Evolutionary conservation across 2,888 invertebrate species (phyloP), one percentile per base, ranked within the genome.

Genomic region (Agonopterix heracliana): DNA sequence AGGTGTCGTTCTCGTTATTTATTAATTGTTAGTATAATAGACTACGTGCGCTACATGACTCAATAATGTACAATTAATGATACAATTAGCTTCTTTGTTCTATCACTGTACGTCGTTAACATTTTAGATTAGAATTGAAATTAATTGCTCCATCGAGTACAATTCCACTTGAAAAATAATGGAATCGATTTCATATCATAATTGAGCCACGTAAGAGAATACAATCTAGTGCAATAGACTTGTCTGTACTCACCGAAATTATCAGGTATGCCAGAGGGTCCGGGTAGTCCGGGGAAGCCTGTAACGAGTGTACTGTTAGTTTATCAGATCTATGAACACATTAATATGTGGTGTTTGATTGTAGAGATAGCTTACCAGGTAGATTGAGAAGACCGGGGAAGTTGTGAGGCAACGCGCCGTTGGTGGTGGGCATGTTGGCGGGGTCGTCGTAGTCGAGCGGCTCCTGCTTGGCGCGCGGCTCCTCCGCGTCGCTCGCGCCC

Each of bases 191-290:
- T 26, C 26, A 26, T 26, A 26, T 26, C 26, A 26, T 26, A 26
- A 26, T 26, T 26, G 26, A 26, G 26, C 7, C 26, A 26, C 26
- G 26, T 26, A 26, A 26, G 26, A 26, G 26, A 26, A 26, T 26
- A 26, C 26, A 7, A 26, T 26, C 26, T 26, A 26, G 26, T 5
- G 7, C 26, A 26, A 26, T 26, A 26, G 7, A 5, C 5, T 38
- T 38, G 10, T 38, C 9, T 4, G 38, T 60, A 92, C 93, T 93
- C 86, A 94, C 94, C 94, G 88, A 95, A 95, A 83, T 93, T 95
- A 82, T 94, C 93, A 81, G 94, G 94, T 80, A 96, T 93, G 69
- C 95, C 95, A 57, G 96, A 96, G 38, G 96, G 96, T 68, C 96
- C 96, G 54, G 96, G 95, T 75, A 96, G 90, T 54, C 87, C 87